phyloP scores from a whole-genome alignment of 2,888 invertebrate genomes.

The Pristionchus maxplancki region DNA sequence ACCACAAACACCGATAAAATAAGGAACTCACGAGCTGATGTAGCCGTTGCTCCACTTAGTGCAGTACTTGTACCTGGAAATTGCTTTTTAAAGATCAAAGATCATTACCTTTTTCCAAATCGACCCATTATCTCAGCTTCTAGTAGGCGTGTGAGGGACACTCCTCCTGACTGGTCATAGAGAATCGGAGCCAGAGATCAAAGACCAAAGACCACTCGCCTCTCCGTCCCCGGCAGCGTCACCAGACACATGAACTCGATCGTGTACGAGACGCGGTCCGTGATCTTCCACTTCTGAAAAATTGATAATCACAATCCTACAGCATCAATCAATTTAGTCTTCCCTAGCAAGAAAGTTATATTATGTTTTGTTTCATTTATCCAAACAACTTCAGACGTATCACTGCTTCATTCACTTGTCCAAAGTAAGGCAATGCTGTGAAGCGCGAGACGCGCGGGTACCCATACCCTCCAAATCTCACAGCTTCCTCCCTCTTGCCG shows the following conservation, averaged over 20 bases:
- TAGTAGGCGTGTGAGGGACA: no score
- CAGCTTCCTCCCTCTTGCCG: no score
- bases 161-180: background rate
- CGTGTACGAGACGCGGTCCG: conserved; percentile 48
- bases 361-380: no score
- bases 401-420: no score
- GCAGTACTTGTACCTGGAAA: conserved; percentile 47
- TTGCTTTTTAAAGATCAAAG: background rate
- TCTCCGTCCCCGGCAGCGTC: conserved; percentile 29
- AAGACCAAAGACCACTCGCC: conserved; percentile 15
- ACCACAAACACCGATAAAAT: background rate
- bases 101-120: background rate
- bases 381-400: no score
- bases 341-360: no score
- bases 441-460: no score
- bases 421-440: no score
- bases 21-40: conserved; percentile 51
- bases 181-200: background rate
- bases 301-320: no score
- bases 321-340: no score
- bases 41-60: conserved; percentile 46
- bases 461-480: no score
- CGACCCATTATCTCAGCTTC: background rate
- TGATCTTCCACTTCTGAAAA: conserved; percentile 48
- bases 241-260: conserved; percentile 52